Evolutionary conservation across 2,797 vertebrate species (phyloP).

Genomic region (Potorous gilbertii): DNA sequence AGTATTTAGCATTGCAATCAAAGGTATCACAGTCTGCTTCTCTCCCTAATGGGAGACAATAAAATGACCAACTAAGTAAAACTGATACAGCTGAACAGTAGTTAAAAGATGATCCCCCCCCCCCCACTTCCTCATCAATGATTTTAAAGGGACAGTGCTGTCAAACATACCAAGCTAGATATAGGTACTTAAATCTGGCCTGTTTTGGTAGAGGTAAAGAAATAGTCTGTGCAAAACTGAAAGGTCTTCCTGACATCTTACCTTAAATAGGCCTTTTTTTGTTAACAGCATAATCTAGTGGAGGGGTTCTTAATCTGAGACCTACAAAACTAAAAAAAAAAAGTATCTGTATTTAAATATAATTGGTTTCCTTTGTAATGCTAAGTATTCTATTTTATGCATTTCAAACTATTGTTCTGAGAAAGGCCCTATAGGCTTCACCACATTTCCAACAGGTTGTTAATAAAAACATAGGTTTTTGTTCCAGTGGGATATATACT

Average conservation of each 20-base stretch:
- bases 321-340: not conserved
- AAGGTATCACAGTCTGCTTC: not conserved
- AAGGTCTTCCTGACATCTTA: not conserved
- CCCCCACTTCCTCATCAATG: not conserved
- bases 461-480: not conserved
- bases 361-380: not conserved
- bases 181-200: not conserved
- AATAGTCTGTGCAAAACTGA: not conserved
- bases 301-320: not conserved
- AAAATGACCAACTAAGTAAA: not conserved
- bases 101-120: fast-evolving
- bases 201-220: not conserved
- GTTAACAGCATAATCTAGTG: not conserved
- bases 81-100: not conserved
- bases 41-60: not conserved
- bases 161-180: not conserved
- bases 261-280: not conserved
- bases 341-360: not conserved
- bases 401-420: not conserved
- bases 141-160: conserved; percentile 29
- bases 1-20: not conserved
- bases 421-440: not conserved
- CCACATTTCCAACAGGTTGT: not conserved
- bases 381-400: not conserved
- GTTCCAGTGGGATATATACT: not conserved